These are phyloP conservation scores for Conomelus anceps DNA, from an alignment of 2,888 invertebrate genomes.

Conservation along the genomic window DNA sequence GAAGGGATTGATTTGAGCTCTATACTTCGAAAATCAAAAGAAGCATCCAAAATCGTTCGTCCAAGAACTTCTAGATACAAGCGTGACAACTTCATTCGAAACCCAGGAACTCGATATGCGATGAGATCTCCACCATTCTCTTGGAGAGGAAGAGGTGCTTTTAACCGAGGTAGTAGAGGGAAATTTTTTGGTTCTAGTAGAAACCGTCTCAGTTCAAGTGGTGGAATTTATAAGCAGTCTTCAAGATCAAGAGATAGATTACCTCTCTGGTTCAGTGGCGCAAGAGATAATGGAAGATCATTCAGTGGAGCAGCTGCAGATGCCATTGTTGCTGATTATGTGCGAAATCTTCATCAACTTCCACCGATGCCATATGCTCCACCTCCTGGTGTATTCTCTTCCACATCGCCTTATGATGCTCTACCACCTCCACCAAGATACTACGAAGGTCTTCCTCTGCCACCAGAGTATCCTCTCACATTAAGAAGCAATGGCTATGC, in stretches of 20 bases:
- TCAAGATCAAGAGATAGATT: conserved; percentile 53
- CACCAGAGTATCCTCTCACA: conserved; percentile 63
- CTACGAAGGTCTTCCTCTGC: conserved; percentile 67
- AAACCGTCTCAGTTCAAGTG: conserved; percentile 51
- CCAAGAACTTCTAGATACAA: conserved; percentile 41
- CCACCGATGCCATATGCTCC: conserved; percentile 80
- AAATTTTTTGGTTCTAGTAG: conserved; percentile 60
- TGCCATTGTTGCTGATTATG: conserved; percentile 81
- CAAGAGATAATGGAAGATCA: conserved; percentile 45
- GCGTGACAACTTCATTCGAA: conserved; percentile 24
- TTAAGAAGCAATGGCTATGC: conserved; percentile 52
- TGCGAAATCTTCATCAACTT: conserved; percentile 78
- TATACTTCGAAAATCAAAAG: conserved; percentile 76
- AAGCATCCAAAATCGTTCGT: conserved; percentile 61
- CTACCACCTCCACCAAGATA: conserved; percentile 73
- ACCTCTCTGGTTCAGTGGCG: conserved; percentile 54
- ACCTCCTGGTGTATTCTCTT: conserved; percentile 45
- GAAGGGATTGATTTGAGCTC: conserved; percentile 82
- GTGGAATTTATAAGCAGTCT: conserved; percentile 50
- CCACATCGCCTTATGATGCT: conserved; percentile 50
- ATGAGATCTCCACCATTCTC: conserved; percentile 17
- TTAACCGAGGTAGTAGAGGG: conserved; percentile 21
- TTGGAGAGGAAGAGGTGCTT: conserved; percentile 26
- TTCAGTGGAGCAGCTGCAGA: conserved; percentile 63
- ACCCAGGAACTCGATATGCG: conserved; percentile 18